Evolutionary conservation across 2,888 invertebrate genomes (phyloP).

Genomic region (Ophonus ardosiacus): DNA sequence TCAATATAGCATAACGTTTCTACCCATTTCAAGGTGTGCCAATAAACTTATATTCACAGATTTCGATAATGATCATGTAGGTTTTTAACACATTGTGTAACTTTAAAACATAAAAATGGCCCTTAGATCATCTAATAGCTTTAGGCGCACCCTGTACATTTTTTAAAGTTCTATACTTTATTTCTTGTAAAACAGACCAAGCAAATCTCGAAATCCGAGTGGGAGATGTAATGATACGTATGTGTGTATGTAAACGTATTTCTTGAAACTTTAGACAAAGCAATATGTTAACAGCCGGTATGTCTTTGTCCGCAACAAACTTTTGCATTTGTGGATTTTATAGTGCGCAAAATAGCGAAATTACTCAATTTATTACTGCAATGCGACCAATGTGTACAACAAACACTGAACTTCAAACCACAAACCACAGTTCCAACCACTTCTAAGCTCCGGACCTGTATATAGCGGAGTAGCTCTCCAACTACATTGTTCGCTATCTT

Average conservation of each 20-base stretch:
- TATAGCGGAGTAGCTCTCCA: neutral
- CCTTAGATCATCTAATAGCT: too few species aligned
- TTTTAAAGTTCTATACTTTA: too few species aligned
- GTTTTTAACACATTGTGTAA: too few species aligned
- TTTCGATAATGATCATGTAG: too few species aligned
- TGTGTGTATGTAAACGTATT: neutral
- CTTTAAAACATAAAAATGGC: too few species aligned
- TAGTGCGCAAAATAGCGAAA: constrained; percentile 19
- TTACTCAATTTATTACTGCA: constrained; percentile 28
- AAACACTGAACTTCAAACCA: constrained; percentile 1
- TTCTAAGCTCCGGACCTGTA: neutral
- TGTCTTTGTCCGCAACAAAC: constrained; percentile 4
- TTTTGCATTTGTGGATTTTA: constrained; percentile 13
- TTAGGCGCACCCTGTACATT: too few species aligned
- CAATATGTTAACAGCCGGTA: neutral
- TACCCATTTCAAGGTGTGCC: too few species aligned
- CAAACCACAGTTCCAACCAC: constrained; percentile 14
- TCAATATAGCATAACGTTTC: too few species aligned
- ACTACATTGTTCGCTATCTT: neutral
- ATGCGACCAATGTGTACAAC: constrained; percentile 5
- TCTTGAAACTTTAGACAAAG: neutral
- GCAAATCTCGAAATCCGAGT: too few species aligned
- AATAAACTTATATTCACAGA: too few species aligned
- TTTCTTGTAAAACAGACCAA: too few species aligned
- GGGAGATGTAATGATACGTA: neutral